A percentile compares a stretch with the other conserved stretches of the same genome.
Conservation (phyloP, 2,888 invertebrate genomes). For the Stenichneumon culpator region DNA sequence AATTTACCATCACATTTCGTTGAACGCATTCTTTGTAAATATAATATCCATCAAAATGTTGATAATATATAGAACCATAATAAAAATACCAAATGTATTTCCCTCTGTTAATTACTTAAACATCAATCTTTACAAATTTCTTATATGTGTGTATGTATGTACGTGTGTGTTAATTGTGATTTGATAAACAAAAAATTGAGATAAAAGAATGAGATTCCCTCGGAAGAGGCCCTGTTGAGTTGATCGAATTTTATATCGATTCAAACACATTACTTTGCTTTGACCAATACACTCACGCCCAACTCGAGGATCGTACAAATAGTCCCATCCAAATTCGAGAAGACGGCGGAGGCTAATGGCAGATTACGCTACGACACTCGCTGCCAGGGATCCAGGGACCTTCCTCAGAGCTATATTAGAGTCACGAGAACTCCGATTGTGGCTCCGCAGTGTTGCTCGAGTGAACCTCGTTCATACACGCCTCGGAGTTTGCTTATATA, state of each 20-base stretch:
- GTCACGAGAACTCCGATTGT: slow-evolving; percentile 84
- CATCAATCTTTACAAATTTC: slow-evolving; percentile 4
- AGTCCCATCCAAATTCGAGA: slow-evolving; percentile 73
- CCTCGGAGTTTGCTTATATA: slow-evolving; percentile 62
- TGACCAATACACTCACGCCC: slow-evolving; percentile 81
- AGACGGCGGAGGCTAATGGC: slow-evolving; percentile 83
- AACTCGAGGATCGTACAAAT: slow-evolving; percentile 77
- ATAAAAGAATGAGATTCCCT: slow-evolving; percentile 75
- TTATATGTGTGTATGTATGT: neutral
- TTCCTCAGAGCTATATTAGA: slow-evolving; percentile 85
- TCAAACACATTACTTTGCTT: slow-evolving; percentile 79
- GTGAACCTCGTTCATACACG: slow-evolving; percentile 74
- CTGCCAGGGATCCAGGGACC: slow-evolving; percentile 87
- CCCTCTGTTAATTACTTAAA: neutral
- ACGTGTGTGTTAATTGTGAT: neutral
- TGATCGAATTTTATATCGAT: slow-evolving; percentile 63
- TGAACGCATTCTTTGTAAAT: slow-evolving; percentile 30
- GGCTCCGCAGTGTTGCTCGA: slow-evolving; percentile 84
- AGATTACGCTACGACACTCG: slow-evolving; percentile 85
- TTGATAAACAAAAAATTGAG: neutral
- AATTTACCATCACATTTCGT: slow-evolving; percentile 36
- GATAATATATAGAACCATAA: slow-evolving; percentile 53
- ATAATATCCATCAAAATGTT: slow-evolving; percentile 42
- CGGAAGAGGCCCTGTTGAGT: slow-evolving; percentile 81
- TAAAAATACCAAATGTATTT: slow-evolving; percentile 57